Base-by-base conservation (phyloP, 2,888 invertebrate species). In the Timema cristinae region DNA sequence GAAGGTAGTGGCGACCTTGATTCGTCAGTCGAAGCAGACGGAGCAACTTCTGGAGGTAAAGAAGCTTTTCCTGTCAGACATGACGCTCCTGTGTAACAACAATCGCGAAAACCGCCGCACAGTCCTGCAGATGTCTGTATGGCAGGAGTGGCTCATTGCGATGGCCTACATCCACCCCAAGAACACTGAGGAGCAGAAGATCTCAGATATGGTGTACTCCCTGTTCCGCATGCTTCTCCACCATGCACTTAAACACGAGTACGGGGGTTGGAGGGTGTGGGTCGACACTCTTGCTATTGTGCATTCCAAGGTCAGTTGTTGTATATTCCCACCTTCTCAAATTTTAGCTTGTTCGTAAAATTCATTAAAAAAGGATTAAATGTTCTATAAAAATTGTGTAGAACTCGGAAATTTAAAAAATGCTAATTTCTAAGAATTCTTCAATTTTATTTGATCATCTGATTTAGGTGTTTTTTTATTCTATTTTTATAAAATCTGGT, bases 201-300 rank as follows among this genome's bases (percentile, higher is more conserved):
- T 98, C 71, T 96, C 97, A 0, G 98, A 98, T 81, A 95, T 98
- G 94, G 98, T 99, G 56, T 98, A 98, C 83, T 94, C 97, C 0
- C 84, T 99, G 77, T 99, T 99, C 85, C 89, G 97, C 15, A 97
- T 98, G 95, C 85, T 99, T 74, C 85, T 99, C 66, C 98, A 99
- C 82, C 99, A 99, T 83, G 99, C 99, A 59, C 97, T 99, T 77
- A 98, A 98, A 81, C 95, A 95, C 79, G 99, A 99, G 83, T 99
- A 97, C 80, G 99, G 99, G 7, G 99, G 99, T 15, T 99, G 99
- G 99, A 85, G 99, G 74, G 99, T 99, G 16, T 99, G 99, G 99
- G 98, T 99, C 7, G 99, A 99, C 81, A 99, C 99, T 0, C 83
- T 99, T 73, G 98, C 99, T 63, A 99, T 99, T 79, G 96, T 99